Percentiles rank a stretch among this genome's conserved stretches.
Conservation (phyloP, 2,797 vertebrate species). For the Crocodylus rhombifer region DNA sequence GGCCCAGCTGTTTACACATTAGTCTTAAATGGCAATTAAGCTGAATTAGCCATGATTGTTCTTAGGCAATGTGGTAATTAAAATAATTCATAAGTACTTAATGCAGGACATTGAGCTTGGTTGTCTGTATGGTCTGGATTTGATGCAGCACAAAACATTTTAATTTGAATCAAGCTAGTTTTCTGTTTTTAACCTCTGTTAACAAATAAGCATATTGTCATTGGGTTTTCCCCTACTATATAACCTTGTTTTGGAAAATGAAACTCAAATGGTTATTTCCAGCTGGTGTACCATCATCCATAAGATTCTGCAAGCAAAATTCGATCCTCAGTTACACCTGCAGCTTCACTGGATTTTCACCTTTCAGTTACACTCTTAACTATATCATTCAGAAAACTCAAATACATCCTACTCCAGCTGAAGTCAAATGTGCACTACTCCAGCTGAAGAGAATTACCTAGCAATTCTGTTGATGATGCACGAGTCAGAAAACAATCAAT, state of each 20-base stretch:
- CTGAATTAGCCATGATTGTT: too few relatives aligned
- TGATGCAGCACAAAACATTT: too few relatives aligned
- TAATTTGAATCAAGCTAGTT: not conserved
- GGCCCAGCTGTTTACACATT: too few relatives aligned
- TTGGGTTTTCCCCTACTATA: constrained; percentile 6
- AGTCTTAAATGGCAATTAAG: too few relatives aligned
- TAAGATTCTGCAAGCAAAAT: not conserved
- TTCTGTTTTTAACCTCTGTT: not conserved
- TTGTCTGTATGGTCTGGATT: too few relatives aligned
- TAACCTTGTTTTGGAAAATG: constrained; percentile 5
- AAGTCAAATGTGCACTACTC: not conserved
- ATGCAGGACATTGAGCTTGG: too few relatives aligned
- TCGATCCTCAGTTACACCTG: not conserved
- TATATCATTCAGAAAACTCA: not conserved
- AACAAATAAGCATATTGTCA: not conserved
- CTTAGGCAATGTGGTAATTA: too few relatives aligned
- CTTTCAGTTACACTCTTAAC: not conserved
- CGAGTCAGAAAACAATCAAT: constrained; percentile 41
- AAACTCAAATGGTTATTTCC: constrained; percentile 31
- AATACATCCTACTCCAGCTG: not conserved
- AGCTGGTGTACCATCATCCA: not conserved
- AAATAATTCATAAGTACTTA: too few relatives aligned
- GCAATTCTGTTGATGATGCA: constrained; percentile 14
- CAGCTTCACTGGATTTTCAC: not conserved
- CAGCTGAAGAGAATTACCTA: constrained; percentile 30